phyloP scores from a whole-genome alignment of 1,140 invertebrate genomes.

The Drosophila willistoni region DNA sequence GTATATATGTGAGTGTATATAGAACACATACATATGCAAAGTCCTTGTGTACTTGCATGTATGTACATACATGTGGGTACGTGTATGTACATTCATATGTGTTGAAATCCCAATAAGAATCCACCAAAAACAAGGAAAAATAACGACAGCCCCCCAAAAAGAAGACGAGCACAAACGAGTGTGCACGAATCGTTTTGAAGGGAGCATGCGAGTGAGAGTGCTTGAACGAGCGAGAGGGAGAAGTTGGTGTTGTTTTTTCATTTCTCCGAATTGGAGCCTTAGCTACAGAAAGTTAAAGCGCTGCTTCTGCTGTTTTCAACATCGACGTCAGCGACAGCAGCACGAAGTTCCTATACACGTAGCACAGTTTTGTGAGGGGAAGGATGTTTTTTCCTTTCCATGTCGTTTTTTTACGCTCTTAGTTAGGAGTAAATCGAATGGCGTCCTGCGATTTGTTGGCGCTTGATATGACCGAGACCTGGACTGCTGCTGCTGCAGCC shows the following conservation, averaged over 20 bases:
- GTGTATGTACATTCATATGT: slow-evolving; percentile 23
- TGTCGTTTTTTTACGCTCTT: slow-evolving; percentile 27
- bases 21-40: neutral
- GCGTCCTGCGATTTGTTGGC: slow-evolving; percentile 70
- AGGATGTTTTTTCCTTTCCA: slow-evolving; percentile 16
- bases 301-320: slow-evolving; percentile 3
- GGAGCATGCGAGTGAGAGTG: neutral
- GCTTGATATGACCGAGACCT: slow-evolving; percentile 31
- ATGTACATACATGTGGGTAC: neutral
- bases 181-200: slow-evolving; percentile 2
- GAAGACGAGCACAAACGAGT: slow-evolving; percentile 17
- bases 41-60: neutral
- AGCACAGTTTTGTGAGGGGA: slow-evolving; percentile 57
- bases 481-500: slow-evolving; percentile 42
- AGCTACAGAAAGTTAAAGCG: slow-evolving; percentile 18
- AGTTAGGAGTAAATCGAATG: slow-evolving; percentile 68
- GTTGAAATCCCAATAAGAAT: slow-evolving; percentile 70
- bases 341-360: slow-evolving; percentile 22
- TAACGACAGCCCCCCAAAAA: slow-evolving; percentile 14
- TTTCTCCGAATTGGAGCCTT: slow-evolving; percentile 16
- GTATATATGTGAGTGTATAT: neutral
- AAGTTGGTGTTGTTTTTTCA: neutral
- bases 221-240: neutral
- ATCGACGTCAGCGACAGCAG: neutral
- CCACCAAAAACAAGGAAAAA: slow-evolving; percentile 27